phyloP scores from a whole-genome alignment of 2,888 invertebrate species.

The Gortyna flavago region DNA sequence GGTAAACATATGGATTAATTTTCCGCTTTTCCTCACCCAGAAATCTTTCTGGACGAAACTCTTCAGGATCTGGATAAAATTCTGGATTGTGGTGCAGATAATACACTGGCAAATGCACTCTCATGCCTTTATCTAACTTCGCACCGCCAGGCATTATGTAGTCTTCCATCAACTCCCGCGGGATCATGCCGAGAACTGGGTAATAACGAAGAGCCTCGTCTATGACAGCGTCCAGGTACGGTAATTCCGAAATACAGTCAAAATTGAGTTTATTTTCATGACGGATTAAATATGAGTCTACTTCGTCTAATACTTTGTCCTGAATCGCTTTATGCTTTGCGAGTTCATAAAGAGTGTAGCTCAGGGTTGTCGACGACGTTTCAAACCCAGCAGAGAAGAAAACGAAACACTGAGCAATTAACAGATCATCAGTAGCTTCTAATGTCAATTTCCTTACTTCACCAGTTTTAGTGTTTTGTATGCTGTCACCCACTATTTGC shows the following conservation, averaged over 20 bases:
- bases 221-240: slow-evolving; percentile 69
- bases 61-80: slow-evolving; percentile 72
- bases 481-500: slow-evolving; percentile 63
- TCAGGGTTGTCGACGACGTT: slow-evolving; percentile 52
- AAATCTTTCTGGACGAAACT: slow-evolving; percentile 73
- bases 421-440: slow-evolving; percentile 48
- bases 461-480: slow-evolving; percentile 51
- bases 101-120: slow-evolving; percentile 72
- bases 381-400: slow-evolving; percentile 63
- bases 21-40: slow-evolving; percentile 68
- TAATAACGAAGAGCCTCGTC: slow-evolving; percentile 72
- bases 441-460: slow-evolving; percentile 45
- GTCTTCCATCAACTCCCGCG: slow-evolving; percentile 71
- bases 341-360: slow-evolving; percentile 54
- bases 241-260: slow-evolving; percentile 63
- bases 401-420: slow-evolving; percentile 58
- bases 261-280: slow-evolving; percentile 48
- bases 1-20: slow-evolving; percentile 67
- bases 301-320: slow-evolving; percentile 40
- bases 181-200: slow-evolving; percentile 69
- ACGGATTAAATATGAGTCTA: slow-evolving; percentile 47
- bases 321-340: slow-evolving; percentile 51
- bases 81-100: slow-evolving; percentile 71
- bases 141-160: slow-evolving; percentile 72
- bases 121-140: slow-evolving; percentile 67